phyloP scores from a whole-genome alignment of 2,797 vertebrate species.

The Melanotaenia nigrans region DNA sequence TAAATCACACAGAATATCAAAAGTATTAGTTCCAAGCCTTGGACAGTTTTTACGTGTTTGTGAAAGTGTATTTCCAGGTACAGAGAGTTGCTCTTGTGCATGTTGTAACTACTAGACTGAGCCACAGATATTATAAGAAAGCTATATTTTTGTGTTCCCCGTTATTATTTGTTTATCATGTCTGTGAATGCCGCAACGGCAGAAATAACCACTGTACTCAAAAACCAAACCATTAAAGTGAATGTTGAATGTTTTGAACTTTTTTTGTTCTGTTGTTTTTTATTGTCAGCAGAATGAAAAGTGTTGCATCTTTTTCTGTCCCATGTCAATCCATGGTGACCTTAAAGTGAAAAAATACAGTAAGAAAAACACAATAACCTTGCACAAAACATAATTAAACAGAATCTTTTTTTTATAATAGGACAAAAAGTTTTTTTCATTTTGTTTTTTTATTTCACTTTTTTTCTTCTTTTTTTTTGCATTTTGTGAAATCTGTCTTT shows the following conservation, averaged over 20 bases:
- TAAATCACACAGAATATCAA: constrained; percentile 80
- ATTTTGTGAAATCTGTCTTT: background rate
- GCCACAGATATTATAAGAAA: constrained; percentile 85
- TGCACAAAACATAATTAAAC: background rate
- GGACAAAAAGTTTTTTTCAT: no score
- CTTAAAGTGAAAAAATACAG: background rate
- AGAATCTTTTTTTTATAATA: no score
- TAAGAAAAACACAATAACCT: background rate
- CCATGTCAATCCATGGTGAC: background rate
- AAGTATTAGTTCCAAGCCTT: constrained; percentile 81
- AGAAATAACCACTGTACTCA: constrained; percentile 88
- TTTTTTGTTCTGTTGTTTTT: constrained; percentile 20
- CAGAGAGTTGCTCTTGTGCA: constrained; percentile 69
- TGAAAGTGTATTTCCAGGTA: constrained; percentile 77
- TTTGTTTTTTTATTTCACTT: no score
- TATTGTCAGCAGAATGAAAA: constrained; percentile 14
- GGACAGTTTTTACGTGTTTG: constrained; percentile 69
- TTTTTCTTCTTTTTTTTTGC: background rate
- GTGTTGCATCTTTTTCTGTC: background rate
- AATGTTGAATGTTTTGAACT: constrained; percentile 79
- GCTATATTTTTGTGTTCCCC: constrained; percentile 82
- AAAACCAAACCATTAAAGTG: constrained; percentile 86
- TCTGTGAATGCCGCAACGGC: constrained; percentile 81
- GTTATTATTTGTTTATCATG: constrained; percentile 72
- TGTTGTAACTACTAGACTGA: constrained; percentile 87